Percentiles rank a stretch among this genome's conserved stretches.
These are phyloP conservation scores for Muscidifurax raptorellus DNA, from an alignment of 1,140 invertebrate genomes.

Conservation along the genomic window DNA sequence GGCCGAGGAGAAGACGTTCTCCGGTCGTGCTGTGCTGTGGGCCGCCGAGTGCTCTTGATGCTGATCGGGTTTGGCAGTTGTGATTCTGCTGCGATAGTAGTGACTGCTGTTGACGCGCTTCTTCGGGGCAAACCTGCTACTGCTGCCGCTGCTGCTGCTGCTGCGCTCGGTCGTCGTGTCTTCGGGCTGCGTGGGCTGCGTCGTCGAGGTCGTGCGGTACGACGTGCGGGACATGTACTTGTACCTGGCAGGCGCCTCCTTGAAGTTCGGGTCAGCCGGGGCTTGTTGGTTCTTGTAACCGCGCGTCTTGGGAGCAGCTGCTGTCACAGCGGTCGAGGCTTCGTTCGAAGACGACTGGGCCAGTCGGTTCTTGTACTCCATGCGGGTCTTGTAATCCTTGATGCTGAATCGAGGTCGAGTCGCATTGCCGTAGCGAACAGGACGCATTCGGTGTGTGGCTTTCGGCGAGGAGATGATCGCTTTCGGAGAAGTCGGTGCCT, in stretches of 20 bases:
- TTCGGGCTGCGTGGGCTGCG: constrained; percentile 38
- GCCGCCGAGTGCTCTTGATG: constrained; percentile 1
- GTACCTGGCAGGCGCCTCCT: constrained; percentile 65
- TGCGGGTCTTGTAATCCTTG: constrained; percentile 74
- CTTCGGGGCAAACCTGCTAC: constrained; percentile 65
- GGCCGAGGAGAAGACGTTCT: constrained; percentile 65
- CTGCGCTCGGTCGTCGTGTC: not conserved
- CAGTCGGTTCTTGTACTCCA: constrained; percentile 70
- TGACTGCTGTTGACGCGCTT: constrained; percentile 63
- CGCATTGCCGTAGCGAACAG: constrained; percentile 66
- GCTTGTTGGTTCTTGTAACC: constrained; percentile 56
- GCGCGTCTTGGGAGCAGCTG: constrained; percentile 31
- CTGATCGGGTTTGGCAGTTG: constrained; percentile 46
- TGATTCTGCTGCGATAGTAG: constrained; percentile 64
- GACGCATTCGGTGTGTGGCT: constrained; percentile 64
- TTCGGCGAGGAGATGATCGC: constrained; percentile 53
- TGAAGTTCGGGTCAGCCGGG: constrained; percentile 32
- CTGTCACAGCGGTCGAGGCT: constrained; percentile 15
- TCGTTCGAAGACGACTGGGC: constrained; percentile 55
- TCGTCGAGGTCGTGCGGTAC: constrained; percentile 63
- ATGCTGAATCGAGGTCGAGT: constrained; percentile 71
- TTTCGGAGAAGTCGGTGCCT: constrained; percentile 34
- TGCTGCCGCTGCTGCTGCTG: constrained; percentile 50
- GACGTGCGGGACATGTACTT: constrained; percentile 67
- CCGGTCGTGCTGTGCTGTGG: constrained; percentile 59